Conservation (phyloP, 2,888 invertebrate genomes). For the Adelognathus sp. region DNA sequence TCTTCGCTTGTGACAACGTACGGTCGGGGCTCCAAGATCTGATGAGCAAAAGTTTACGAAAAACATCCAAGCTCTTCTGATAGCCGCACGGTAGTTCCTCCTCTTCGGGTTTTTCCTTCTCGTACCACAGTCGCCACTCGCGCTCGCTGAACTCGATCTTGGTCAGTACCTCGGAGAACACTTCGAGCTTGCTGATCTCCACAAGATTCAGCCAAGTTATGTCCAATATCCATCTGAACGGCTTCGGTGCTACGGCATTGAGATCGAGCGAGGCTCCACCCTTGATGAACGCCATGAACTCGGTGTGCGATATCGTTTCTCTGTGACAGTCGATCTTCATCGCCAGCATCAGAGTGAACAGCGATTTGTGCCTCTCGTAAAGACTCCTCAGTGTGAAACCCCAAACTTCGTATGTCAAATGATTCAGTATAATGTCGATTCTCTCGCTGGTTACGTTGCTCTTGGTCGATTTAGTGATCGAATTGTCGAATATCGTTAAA, state of each 20-base stretch:
- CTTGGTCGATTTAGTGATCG: slow-evolving; percentile 95
- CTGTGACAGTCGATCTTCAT: slow-evolving; percentile 96
- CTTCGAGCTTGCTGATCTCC: slow-evolving; percentile 92
- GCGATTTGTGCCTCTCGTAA: slow-evolving; percentile 95
- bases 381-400: slow-evolving; percentile 95
- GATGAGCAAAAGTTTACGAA: slow-evolving; percentile 91
- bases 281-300: slow-evolving; percentile 97
- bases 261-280: slow-evolving; percentile 97
- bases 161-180: slow-evolving; percentile 90
- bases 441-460: slow-evolving; percentile 92
- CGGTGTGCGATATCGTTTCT: slow-evolving; percentile 91
- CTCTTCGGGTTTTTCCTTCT: slow-evolving; percentile 95
- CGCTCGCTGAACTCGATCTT: slow-evolving; percentile 93
- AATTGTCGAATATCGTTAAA: slow-evolving; percentile 95
- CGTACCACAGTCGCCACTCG: slow-evolving; percentile 95
- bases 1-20: slow-evolving; percentile 95
- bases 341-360: slow-evolving; percentile 96
- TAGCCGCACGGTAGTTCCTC: slow-evolving; percentile 96
- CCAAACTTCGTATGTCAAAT: slow-evolving; percentile 96
- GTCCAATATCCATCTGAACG: slow-evolving; percentile 96
- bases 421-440: slow-evolving; percentile 93
- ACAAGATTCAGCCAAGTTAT: slow-evolving; percentile 98
- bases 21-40: slow-evolving; percentile 98
- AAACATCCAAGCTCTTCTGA: slow-evolving; percentile 92
- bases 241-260: slow-evolving; percentile 95